Conservation (phyloP, 2,888 invertebrate genomes). For the Oegoconia quadripuncta region DNA sequence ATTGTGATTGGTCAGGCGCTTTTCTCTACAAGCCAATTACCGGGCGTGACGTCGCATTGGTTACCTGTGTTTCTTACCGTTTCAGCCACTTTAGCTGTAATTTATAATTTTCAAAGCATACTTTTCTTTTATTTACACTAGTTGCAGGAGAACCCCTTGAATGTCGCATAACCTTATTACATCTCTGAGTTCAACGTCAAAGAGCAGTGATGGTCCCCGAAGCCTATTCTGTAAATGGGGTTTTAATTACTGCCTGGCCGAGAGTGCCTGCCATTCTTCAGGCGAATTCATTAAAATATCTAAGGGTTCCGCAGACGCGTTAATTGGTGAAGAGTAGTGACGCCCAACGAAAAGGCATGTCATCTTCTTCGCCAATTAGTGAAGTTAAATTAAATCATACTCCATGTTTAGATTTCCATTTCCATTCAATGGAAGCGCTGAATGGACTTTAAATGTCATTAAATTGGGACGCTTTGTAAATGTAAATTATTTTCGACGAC, state of each 20-base stretch:
- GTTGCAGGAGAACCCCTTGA: background rate
- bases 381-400: background rate
- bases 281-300: conserved; percentile 43
- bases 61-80: too few relatives aligned
- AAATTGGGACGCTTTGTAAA: too few relatives aligned
- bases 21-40: too few relatives aligned
- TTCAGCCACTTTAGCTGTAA: too few relatives aligned
- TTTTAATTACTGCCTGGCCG: conserved; percentile 47
- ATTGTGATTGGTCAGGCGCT: too few relatives aligned
- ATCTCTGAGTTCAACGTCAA: conserved; percentile 18
- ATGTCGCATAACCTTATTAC: background rate
- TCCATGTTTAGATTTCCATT: background rate
- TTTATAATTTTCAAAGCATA: background rate
- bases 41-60: too few relatives aligned
- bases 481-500: too few relatives aligned
- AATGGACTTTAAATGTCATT: too few relatives aligned
- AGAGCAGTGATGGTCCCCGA: conserved; percentile 22
- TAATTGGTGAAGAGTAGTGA: conserved; percentile 52
- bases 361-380: conserved; percentile 27
- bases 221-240: conserved; percentile 44
- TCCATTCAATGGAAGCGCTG: background rate
- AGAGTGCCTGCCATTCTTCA: conserved; percentile 41
- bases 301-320: conserved; percentile 24
- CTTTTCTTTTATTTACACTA: background rate
- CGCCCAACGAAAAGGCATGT: conserved; percentile 41